Evolutionary conservation across 2,113 vertebrate species (phyloP).

Genomic region (Mugil cephalus): DNA sequence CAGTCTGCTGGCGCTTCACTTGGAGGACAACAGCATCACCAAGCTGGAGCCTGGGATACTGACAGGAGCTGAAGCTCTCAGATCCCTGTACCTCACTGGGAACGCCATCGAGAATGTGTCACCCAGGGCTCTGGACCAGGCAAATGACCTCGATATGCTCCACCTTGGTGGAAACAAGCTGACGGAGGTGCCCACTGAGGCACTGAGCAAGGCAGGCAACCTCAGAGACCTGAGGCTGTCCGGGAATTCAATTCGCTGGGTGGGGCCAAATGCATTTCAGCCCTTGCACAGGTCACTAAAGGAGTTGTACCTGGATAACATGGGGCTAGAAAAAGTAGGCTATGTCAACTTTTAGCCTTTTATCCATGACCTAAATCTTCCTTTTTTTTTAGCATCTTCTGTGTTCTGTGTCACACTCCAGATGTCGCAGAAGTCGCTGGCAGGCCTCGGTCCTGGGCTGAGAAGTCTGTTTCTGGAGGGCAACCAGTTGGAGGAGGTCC

Average conservation of each 20-base stretch:
- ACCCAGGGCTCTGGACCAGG: slow-evolving; percentile 78
- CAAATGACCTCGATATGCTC: slow-evolving; percentile 87
- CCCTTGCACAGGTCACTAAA: slow-evolving; percentile 84
- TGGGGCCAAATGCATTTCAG: slow-evolving; percentile 83
- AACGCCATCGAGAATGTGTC: slow-evolving; percentile 82
- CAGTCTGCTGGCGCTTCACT: slow-evolving; percentile 89
- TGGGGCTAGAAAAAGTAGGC: slow-evolving; percentile 86
- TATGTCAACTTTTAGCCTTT: not conserved
- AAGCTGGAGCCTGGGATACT: slow-evolving; percentile 81
- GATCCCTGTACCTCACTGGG: slow-evolving; percentile 87
- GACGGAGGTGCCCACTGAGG: slow-evolving; percentile 85
- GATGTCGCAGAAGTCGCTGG: slow-evolving; percentile 86
- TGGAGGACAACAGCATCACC: slow-evolving; percentile 88
- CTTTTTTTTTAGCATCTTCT: not conserved
- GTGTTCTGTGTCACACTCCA: slow-evolving; percentile 28
- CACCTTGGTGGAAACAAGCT: slow-evolving; percentile 89
- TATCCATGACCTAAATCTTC: not conserved
- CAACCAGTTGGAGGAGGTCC: slow-evolving; percentile 89
- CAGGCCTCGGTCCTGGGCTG: slow-evolving; percentile 86
- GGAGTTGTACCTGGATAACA: slow-evolving; percentile 91
- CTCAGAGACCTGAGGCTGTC: slow-evolving; percentile 90
- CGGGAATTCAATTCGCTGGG: slow-evolving; percentile 83
- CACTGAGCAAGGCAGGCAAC: slow-evolving; percentile 77
- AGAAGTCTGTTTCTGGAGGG: slow-evolving; percentile 90
- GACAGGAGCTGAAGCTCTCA: slow-evolving; percentile 77